Percentiles rank a stretch among this genome's conserved stretches.
phyloP scores from a whole-genome alignment of 2,797 vertebrate genomes.

The Melanogrammus aeglefinus region DNA sequence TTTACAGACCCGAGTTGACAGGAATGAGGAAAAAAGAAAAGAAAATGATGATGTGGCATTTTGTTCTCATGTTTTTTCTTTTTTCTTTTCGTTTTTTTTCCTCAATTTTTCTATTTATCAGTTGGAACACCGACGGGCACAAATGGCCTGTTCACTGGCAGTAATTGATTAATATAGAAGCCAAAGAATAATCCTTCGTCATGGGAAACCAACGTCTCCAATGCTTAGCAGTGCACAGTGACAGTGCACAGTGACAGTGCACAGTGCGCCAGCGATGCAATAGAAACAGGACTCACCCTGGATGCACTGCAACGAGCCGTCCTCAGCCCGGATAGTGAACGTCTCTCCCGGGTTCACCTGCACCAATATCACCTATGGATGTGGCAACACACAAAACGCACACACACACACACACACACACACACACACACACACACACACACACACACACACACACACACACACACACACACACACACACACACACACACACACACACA shows the following conservation, averaged over 20 bases:
- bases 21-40: no score
- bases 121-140: no score
- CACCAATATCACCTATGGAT: conserved; percentile 90
- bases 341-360: conserved; percentile 99
- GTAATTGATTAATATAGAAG: neutral
- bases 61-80: no score
- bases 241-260: neutral
- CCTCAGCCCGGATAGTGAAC: conserved; percentile 96
- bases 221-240: neutral
- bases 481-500: conserved; percentile 3
- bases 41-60: no score
- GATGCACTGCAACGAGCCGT: conserved; percentile 97
- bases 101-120: no score
- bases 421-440: conserved; percentile 5
- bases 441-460: neutral
- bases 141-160: neutral
- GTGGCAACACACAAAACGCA: no score
- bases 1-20: no score
- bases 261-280: conserved; percentile 9
- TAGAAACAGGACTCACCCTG: conserved; percentile 81
- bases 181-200: neutral
- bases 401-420: neutral
- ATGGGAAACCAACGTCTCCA: no score
- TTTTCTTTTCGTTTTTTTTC: no score
- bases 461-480: no score